Conservation (phyloP, 2,888 invertebrate genomes). For the Eupeodes latifasciatus region DNA sequence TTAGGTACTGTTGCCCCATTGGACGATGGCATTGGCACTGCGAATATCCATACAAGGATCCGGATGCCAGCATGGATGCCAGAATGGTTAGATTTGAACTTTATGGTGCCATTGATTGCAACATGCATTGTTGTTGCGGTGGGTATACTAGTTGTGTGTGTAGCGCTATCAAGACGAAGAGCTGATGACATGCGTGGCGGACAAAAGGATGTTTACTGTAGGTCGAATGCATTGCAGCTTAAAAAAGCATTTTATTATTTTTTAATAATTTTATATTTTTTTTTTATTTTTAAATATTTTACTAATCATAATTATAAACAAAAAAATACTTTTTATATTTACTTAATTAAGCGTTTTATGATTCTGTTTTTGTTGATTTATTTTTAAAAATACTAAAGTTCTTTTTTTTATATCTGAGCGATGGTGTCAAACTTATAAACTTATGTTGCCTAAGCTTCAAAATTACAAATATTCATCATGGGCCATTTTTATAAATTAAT, state of each 20-base stretch:
- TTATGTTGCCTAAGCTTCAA: too few species aligned
- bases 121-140: conserved; percentile 95
- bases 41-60: conserved; percentile 85
- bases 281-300: conserved; percentile 45
- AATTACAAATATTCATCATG: too few species aligned
- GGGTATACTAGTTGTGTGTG: conserved; percentile 95
- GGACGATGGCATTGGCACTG: conserved; percentile 85
- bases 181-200: conserved; percentile 92
- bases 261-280: conserved; percentile 11
- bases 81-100: conserved; percentile 94
- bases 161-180: conserved; percentile 93
- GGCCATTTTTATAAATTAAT: too few species aligned
- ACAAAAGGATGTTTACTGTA: conserved; percentile 91
- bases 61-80: conserved; percentile 90
- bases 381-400: conserved; percentile 24
- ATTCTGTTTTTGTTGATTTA: conserved; percentile 72
- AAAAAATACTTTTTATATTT: conserved; percentile 28
- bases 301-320: conserved; percentile 45
- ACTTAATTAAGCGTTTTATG: conserved; percentile 63
- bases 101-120: conserved; percentile 95
- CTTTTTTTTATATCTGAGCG: conserved; percentile 19
- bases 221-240: conserved; percentile 85
- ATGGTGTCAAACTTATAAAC: conserved; percentile 50
- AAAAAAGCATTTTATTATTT: conserved; percentile 7
- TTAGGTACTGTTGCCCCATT: conserved; percentile 93